Base-by-base conservation (phyloP, 2,797 vertebrate species). In the Vultur gryphus region DNA sequence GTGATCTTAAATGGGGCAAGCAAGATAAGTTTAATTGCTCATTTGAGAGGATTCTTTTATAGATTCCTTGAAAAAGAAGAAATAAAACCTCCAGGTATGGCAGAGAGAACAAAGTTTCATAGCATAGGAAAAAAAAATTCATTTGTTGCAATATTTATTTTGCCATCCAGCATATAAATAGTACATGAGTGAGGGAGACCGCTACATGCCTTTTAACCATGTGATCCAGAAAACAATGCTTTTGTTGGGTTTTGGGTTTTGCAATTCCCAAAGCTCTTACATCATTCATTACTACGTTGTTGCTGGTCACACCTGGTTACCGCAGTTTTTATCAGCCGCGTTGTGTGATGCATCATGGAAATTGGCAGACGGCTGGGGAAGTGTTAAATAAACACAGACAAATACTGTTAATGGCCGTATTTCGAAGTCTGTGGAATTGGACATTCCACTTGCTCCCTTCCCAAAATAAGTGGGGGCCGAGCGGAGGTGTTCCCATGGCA, bases 271-370 rank as follows among this genome's bases (percentile, higher is more conserved):
- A 0, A 37, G n/a, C 69, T 92, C 18, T 18, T 93, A 10, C 81
- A 92, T 84, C 76, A 71, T 78, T 65, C 37, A 6, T 52, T 57
- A 6, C 13, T 10, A 1, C 1, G 2, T 5, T 44, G 79, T 46
- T 77, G 14, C 82, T 43, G 93, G 82, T 85, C 96, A 85, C 71
- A 59, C 71, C 90, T 89, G 87, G 23, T 77, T 46, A n/a, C 64
- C 17, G 82, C 23, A 1, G 29, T 18, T 65, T 43, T 33, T 8
- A 13, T 46, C 89, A 79, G 57, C 82, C 17, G n/a, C 2, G 5
- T 41, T 5, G 21, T 23, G 37, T 33, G 65, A 49, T 55, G 55
- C 12, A 1, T 29, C 39, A 15, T 28, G 71, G 57, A 28, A 65
- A 65, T 64, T 2, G 35, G 14, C 67, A n/a, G 31, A 6, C 1